Percentiles rank a stretch among this genome's conserved stretches.
These are phyloP conservation scores for Sabatieria punctata DNA, from an alignment of 2,888 invertebrate genomes.

Conservation along the genomic window DNA sequence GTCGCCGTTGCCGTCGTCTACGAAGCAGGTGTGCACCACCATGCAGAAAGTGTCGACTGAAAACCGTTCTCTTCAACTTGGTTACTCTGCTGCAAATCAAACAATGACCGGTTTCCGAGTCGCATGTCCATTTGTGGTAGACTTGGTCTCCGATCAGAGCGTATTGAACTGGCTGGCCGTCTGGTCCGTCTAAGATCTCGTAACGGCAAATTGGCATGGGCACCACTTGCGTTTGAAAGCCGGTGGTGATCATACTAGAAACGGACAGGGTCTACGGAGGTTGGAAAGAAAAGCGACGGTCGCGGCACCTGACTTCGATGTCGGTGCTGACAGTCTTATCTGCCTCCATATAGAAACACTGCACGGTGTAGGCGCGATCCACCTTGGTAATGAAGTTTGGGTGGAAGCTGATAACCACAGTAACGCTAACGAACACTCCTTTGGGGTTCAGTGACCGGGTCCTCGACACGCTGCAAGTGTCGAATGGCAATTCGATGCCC, in stretches of 20 bases:
- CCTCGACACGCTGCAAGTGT: not conserved
- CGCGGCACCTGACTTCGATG: not conserved
- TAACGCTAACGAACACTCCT: not conserved
- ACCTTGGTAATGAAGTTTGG: too few species aligned
- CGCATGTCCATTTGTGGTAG: not conserved
- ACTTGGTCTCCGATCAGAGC: not conserved
- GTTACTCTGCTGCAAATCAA: not conserved
- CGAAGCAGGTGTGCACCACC: too few species aligned
- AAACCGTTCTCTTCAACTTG: not conserved
- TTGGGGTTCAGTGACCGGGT: not conserved
- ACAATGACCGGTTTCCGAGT: not conserved
- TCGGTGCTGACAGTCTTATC: not conserved
- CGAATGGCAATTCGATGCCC: constrained; percentile 1
- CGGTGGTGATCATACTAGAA: not conserved
- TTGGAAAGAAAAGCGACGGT: not conserved
- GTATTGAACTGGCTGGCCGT: not conserved
- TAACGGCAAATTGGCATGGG: not conserved
- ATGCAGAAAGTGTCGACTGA: not conserved
- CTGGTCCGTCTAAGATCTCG: not conserved
- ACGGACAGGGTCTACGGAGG: not conserved
- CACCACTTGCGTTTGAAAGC: not conserved
- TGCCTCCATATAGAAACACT: not conserved
- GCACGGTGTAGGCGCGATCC: not conserved
- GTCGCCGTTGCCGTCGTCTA: not conserved
- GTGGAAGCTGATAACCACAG: constrained; percentile 5